Base-by-base conservation (phyloP, 2,888 invertebrate species). In the Temnothorax ravouxi region DNA sequence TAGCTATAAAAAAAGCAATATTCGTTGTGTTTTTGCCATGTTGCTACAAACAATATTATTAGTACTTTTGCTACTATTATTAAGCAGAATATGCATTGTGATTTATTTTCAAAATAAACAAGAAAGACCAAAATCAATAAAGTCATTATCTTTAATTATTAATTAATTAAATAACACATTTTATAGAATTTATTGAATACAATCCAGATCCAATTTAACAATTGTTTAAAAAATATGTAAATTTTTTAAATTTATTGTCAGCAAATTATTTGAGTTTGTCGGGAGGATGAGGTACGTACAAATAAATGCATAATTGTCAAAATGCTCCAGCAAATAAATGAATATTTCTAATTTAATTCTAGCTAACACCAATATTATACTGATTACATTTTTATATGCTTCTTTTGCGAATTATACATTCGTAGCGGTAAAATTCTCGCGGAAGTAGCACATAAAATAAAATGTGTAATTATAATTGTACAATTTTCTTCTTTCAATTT, bases 121-220 rank as follows among this genome's bases (percentile, higher is more conserved):
- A 71, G n/a, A 54, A 72, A 71, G 47, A 76, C 9, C 18, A 18
- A 75, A 38, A 3, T n/a, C 3, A 76, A 76, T 64, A 18, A 25
- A 41, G 6, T 54, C 13, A 25, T 67, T 38, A 52, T 41, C n/a
- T 77, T 77, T n/a, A n/a, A n/a, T n/a, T 54, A 76, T 54, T 59
- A 72, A 72, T 71, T 71, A 59, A 59, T 2, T 59, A 47, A 34
- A 47, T 56, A 79, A 79, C 21, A 71, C 34, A 3, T 80, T 50
- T 80, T 61, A 47, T 61, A 80, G 21, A 47, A 80, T 80, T 80
- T 72, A 80, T 72, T 80, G 72, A 61, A 47, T 47, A 71, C 9
- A 71, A 59, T 59, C 13, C 18, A 79, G 38, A 61, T 59, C 3
- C 2, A 41, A 79, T 59, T 34, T 13, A 79, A 79, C 66, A 59